phyloP scores from a whole-genome alignment of 2,797 vertebrate genomes.

The Merluccius polli region DNA sequence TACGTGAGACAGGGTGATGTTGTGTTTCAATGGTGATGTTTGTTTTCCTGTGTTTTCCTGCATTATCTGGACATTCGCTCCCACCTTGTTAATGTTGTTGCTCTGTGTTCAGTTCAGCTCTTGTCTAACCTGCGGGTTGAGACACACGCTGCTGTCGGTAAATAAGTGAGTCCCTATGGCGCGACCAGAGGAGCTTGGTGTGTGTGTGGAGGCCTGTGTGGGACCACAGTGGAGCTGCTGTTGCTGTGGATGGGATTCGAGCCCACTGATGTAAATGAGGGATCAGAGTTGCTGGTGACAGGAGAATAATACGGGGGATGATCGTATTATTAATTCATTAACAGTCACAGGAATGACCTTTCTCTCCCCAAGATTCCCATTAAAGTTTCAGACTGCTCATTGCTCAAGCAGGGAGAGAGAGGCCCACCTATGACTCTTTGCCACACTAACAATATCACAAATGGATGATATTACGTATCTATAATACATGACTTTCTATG shows the following conservation, averaged over 20 bases:
- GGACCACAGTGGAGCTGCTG: no score
- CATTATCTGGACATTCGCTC: neutral
- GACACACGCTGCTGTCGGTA: no score
- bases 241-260: neutral
- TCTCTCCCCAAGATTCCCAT: constrained; percentile 32
- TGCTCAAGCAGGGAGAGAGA: constrained; percentile 47
- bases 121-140: no score
- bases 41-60: neutral
- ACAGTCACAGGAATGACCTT: constrained; percentile 46
- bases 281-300: neutral
- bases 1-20: neutral
- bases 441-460: constrained; percentile 4
- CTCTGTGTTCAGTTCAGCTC: neutral
- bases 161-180: no score
- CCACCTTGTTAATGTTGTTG: neutral
- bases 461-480: neutral
- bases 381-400: constrained; percentile 58
- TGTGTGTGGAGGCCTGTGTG: no score
- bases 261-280: neutral
- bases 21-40: neutral
- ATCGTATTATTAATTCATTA: constrained; percentile 35
- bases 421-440: constrained; percentile 29
- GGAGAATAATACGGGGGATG: neutral
- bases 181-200: no score
- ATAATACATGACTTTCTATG: neutral